phyloP scores from a whole-genome alignment of 2,113 vertebrate genomes.

The Peucedramus taeniatus region DNA sequence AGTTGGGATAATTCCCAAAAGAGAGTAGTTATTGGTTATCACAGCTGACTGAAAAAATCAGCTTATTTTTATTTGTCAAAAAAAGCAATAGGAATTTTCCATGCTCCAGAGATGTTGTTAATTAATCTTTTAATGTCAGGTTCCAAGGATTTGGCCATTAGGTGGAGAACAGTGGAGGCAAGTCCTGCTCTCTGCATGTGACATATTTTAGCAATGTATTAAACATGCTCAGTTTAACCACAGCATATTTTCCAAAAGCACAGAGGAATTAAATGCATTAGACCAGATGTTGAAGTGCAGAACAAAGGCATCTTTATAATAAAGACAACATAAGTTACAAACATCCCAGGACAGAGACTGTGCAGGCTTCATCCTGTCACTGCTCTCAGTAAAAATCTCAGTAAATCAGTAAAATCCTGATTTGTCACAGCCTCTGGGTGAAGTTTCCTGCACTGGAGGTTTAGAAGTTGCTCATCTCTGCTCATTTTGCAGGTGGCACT shows the following conservation, averaged over 20 bases:
- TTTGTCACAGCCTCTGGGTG: neutral
- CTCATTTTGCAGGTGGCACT: neutral
- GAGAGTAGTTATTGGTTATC: neutral
- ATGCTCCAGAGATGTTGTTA: neutral
- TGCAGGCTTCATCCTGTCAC: neutral
- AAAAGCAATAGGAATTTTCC: neutral
- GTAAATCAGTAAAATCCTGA: neutral
- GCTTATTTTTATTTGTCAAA: neutral
- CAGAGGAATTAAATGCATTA: constrained; percentile 33
- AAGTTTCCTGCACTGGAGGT: neutral
- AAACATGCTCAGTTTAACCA: constrained; percentile 28
- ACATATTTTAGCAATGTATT: constrained; percentile 20
- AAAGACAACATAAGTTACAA: neutral
- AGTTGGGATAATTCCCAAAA: neutral
- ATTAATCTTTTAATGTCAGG: neutral
- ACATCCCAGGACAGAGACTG: neutral
- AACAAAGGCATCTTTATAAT: constrained; percentile 36
- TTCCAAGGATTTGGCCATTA: neutral
- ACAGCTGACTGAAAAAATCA: neutral
- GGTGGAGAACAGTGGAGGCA: neutral
- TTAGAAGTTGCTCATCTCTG: neutral
- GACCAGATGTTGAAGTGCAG: constrained; percentile 47
- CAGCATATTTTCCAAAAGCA: constrained; percentile 61
- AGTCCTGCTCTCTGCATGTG: neutral
- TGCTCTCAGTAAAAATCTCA: neutral